phyloP scores from a whole-genome alignment of 2,113 vertebrate species.

The Pedetes capensis region DNA sequence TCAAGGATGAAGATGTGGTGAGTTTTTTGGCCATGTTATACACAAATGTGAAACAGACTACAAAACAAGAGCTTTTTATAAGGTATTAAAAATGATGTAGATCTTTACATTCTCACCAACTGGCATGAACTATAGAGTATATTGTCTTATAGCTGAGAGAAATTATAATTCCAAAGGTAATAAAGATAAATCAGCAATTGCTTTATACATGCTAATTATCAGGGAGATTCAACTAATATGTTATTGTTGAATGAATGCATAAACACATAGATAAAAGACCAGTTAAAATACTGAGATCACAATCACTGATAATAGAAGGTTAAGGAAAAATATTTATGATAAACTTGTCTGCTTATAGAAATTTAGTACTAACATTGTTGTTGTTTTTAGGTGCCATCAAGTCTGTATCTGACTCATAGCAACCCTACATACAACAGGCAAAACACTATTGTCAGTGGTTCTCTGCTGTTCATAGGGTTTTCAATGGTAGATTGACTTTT shows the following conservation, averaged over 20 bases:
- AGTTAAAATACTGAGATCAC: background rate
- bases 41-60: background rate
- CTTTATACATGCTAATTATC: background rate
- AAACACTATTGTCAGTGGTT: too few relatives aligned
- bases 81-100: background rate
- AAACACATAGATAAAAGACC: background rate
- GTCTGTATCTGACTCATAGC: too few relatives aligned
- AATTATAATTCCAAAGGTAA: conserved; percentile 10
- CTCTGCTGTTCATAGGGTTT: too few relatives aligned
- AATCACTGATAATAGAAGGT: background rate
- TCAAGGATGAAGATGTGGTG: background rate
- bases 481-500: too few relatives aligned
- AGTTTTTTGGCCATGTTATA: background rate
- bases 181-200: background rate
- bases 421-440: too few relatives aligned
- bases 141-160: background rate
- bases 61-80: background rate
- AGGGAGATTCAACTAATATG: background rate
- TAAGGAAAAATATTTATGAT: background rate
- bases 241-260: background rate
- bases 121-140: background rate
- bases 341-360: background rate
- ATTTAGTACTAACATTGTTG: too few relatives aligned
- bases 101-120: background rate
- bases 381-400: too few relatives aligned